These are phyloP conservation scores for Montipora efflorescens DNA, from an alignment of 64 coral and sea anemone species.

Conservation along the genomic window DNA sequence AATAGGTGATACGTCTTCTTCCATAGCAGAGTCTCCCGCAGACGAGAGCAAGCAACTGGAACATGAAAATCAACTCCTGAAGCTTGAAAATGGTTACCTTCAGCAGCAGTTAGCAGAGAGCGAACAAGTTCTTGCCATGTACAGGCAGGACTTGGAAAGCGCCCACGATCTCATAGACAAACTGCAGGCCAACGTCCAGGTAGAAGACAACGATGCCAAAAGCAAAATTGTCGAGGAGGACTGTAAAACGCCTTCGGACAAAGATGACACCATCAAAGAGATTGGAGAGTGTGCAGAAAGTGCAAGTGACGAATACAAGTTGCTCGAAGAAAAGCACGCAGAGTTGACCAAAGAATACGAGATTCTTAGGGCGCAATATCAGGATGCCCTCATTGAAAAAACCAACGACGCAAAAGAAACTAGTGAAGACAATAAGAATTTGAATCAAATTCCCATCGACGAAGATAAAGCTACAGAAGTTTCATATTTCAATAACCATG, in stretches of 20 bases:
- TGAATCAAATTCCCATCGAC: neutral
- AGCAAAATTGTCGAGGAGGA: neutral
- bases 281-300: conserved; percentile 11
- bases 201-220: neutral
- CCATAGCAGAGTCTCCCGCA: conserved; percentile 40
- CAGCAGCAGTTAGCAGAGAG: conserved; percentile 60
- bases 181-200: conserved; percentile 3
- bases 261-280: conserved; percentile 37
- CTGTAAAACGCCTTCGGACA: conserved; percentile 37
- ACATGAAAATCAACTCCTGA: conserved; percentile 47
- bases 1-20: conserved; percentile 47
- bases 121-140: conserved; percentile 58
- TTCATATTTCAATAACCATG: neutral
- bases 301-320: conserved; percentile 16
- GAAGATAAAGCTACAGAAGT: neutral
- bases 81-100: conserved; percentile 64
- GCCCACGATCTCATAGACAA: conserved; percentile 49
- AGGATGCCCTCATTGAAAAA: conserved; percentile 21
- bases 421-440: neutral
- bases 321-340: conserved; percentile 48
- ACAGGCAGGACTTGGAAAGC: conserved; percentile 68
- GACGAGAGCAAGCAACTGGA: conserved; percentile 40
- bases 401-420: neutral
- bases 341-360: conserved; percentile 52
- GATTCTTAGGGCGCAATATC: conserved; percentile 15